These are phyloP conservation scores for Atta texana DNA, from an alignment of 1,140 invertebrate species.

Conservation along the genomic window DNA sequence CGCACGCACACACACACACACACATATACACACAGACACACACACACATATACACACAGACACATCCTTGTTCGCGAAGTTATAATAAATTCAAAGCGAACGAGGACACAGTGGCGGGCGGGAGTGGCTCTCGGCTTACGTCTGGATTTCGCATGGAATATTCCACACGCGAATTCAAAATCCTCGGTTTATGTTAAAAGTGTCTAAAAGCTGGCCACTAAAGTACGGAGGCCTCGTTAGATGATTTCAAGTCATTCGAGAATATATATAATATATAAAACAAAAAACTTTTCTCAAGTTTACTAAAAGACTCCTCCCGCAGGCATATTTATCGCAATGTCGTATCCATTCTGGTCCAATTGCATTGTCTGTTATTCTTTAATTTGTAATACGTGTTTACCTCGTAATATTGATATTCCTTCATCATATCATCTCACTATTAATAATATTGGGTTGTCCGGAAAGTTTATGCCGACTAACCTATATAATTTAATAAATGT, in stretches of 20 bases:
- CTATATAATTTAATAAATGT: no score
- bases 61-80: conserved; percentile 51
- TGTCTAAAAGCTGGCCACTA: conserved; percentile 48
- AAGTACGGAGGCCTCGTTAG: conserved; percentile 15
- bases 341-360: background rate
- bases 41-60: background rate
- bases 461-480: no score
- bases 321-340: background rate
- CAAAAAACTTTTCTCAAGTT: conserved; percentile 27
- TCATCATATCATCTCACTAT: background rate
- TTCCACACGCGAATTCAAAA: conserved; percentile 69
- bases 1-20: no score
- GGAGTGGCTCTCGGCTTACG: conserved; percentile 16
- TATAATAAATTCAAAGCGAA: conserved; percentile 70
- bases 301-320: background rate
- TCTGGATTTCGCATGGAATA: conserved; percentile 68
- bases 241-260: conserved; percentile 37
- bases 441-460: background rate
- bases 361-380: background rate
- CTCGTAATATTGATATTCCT: background rate
- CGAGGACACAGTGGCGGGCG: conserved; percentile 37
- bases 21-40: background rate
- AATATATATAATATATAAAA: background rate
- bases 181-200: conserved; percentile 46
- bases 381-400: background rate